These are phyloP conservation scores for Sisyra nigra DNA, from an alignment of 2,888 invertebrate genomes.

Conservation along the genomic window DNA sequence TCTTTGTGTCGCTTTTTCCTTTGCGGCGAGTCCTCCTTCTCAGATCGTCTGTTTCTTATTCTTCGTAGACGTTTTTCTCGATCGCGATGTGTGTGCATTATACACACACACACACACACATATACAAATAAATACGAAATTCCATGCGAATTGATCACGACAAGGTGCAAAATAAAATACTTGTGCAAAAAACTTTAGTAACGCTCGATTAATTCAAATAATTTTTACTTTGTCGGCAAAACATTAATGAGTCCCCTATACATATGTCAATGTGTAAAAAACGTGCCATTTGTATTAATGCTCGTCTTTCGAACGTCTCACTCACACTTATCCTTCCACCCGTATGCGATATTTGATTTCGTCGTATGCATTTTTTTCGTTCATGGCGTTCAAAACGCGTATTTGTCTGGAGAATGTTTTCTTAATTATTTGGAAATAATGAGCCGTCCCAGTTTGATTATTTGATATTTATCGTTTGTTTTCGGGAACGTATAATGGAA, in stretches of 20 bases:
- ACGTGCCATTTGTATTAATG: neutral
- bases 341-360: no score
- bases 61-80: neutral
- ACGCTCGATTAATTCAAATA: slow-evolving; percentile 9
- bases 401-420: no score
- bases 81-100: neutral
- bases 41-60: neutral
- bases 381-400: no score
- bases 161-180: slow-evolving; percentile 8
- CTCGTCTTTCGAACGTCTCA: no score
- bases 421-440: no score
- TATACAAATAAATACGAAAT: neutral
- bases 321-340: no score
- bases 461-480: no score
- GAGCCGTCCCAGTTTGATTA: no score
- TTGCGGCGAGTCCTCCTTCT: neutral
- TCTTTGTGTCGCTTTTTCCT: neutral
- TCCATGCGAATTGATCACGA: slow-evolving; percentile 2
- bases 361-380: no score
- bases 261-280: slow-evolving; percentile 7
- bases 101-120: neutral
- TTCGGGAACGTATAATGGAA: no score
- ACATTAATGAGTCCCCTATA: slow-evolving; percentile 6
- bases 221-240: slow-evolving; percentile 8
- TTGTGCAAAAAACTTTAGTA: slow-evolving; percentile 3